Evolutionary conservation across 1,140 invertebrate genomes (phyloP), one percentile per base, ranked within the genome.

Genomic region (Pseudachorutes palmiensis): DNA sequence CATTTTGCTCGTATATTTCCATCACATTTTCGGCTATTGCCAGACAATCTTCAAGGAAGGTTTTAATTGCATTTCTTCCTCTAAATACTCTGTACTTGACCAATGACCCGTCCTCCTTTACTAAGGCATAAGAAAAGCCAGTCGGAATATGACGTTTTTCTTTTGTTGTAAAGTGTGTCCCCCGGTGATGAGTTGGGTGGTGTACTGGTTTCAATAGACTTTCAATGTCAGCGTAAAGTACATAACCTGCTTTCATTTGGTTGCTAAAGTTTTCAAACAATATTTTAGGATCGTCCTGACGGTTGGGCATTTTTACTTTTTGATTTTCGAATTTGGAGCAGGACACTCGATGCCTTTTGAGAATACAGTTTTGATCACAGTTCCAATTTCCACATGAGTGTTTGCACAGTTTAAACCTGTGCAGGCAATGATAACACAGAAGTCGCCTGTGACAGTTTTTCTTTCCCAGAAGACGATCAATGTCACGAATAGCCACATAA

Each of bases 261-360:
- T 58, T 58, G 55, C 55, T 22, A 24, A 58, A 58, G 28, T 58
- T 58, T 58, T 58, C 28, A 29, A 58, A 58, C 55, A 14, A 24
- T 9, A 58, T 22, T 29, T 24, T 5, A 24, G n/a, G 12, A 9
- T 14, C n/a, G 28, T 58, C 5, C 28, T 58, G 5, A 9, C 22
- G 9, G 9, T 58, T 24, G 14, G 55, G 55, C 55, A 58, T 24
- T 58, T 58, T 58, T 58, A 58, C 55, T 58, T 58, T 58, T 29
- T 58, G 55, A 58, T 9, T 9, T 9, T 22, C 14, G 22, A 24
- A 24, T 29, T 58, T 58, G 5, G 5, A 5, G 22, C 55, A 58
- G 28, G 5, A 24, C 14, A 9, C 24, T 24, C 14, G 9, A 58
- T 58, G 55, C n/a, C 22, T 29, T 9, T 58, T 29, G 9, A 58